These are phyloP conservation scores for Sanderia malayensis DNA, from an alignment of 30 jellyfish, hydroid and myxozoan genomes.

Conservation along the genomic window DNA sequence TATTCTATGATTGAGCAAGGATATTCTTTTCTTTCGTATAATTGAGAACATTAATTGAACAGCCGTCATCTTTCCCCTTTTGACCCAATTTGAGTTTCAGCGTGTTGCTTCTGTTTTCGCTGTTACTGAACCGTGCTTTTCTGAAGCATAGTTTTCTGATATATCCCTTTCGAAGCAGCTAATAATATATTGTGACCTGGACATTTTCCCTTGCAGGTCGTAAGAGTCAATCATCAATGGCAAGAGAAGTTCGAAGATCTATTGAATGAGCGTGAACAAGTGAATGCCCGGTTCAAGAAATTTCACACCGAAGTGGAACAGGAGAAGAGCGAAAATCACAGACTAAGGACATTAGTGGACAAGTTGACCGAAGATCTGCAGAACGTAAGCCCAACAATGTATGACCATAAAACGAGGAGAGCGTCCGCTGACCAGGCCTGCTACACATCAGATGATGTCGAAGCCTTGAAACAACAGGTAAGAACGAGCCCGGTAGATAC, in stretches of 20 bases:
- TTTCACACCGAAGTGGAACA: conserved; percentile 8
- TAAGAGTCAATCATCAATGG: conserved; percentile 31
- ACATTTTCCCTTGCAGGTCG: conserved; percentile 17
- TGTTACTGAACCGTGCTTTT: not conserved
- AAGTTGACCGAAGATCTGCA: conserved; percentile 31
- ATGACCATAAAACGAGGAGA: not conserved
- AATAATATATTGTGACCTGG: not conserved
- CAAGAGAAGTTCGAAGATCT: conserved; percentile 27
- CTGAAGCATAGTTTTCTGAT: not conserved
- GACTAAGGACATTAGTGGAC: conserved; percentile 11
- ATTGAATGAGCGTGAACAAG: not conserved
- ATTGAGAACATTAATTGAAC: not conserved
- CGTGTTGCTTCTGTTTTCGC: not conserved
- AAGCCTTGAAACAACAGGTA: conserved; percentile 73
- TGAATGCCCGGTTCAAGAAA: conserved; percentile 28
- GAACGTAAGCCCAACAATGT: not conserved
- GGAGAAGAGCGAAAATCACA: conserved; percentile 33
- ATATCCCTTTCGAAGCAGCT: not conserved
- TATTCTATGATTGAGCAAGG: too few species aligned
- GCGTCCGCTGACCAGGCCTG: not conserved
- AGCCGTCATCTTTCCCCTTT: not conserved
- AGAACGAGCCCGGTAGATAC: too few species aligned
- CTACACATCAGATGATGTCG: conserved; percentile 47
- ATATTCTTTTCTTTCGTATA: too few species aligned
- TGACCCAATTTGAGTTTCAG: not conserved